These are phyloP conservation scores for Pseudomugil tenellus DNA, from an alignment of 2,797 vertebrate species.

Conservation along the genomic window DNA sequence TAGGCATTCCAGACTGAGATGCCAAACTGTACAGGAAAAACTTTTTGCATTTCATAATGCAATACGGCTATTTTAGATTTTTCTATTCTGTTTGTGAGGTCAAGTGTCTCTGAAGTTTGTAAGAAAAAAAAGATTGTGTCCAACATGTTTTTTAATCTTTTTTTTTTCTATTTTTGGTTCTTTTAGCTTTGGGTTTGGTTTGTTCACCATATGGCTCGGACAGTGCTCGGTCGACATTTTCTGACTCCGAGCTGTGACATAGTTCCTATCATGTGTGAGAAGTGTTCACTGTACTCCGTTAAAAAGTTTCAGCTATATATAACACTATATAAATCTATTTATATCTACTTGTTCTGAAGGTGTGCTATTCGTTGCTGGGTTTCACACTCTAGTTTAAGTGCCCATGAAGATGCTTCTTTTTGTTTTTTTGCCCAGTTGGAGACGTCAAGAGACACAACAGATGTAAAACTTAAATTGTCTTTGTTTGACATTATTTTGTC, in stretches of 20 bases:
- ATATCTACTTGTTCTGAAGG: constrained; percentile 89
- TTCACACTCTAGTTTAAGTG: constrained; percentile 46
- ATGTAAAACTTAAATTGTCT: constrained; percentile 65
- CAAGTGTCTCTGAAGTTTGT: constrained; percentile 91
- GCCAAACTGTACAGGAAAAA: constrained; percentile 93
- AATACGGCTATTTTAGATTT: constrained; percentile 98
- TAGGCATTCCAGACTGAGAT: constrained; percentile 92
- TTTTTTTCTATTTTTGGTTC: constrained; percentile 5
- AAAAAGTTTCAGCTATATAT: constrained; percentile 98
- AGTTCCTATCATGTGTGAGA: constrained; percentile 99
- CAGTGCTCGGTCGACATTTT: constrained; percentile 83
- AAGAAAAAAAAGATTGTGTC: constrained; percentile 87
- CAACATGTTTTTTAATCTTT: constrained; percentile 64
- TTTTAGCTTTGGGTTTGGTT: constrained; percentile 33
- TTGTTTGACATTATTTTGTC: constrained; percentile 62
- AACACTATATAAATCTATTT: constrained; percentile 89
- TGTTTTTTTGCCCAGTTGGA: constrained; percentile 26
- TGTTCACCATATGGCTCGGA: constrained; percentile 79
- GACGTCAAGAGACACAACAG: constrained; percentile 41
- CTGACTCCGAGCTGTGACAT: constrained; percentile 90
- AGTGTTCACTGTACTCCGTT: constrained; percentile 99
- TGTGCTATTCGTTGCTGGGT: constrained; percentile 81
- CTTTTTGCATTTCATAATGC: constrained; percentile 95
- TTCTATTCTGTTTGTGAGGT: constrained; percentile 97
- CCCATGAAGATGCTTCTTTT: constrained; percentile 46